Percentiles rank a stretch among this genome's conserved stretches.
These are phyloP conservation scores for Alexandromys fortis DNA, from an alignment of 2,113 vertebrate species.

Conservation along the genomic window DNA sequence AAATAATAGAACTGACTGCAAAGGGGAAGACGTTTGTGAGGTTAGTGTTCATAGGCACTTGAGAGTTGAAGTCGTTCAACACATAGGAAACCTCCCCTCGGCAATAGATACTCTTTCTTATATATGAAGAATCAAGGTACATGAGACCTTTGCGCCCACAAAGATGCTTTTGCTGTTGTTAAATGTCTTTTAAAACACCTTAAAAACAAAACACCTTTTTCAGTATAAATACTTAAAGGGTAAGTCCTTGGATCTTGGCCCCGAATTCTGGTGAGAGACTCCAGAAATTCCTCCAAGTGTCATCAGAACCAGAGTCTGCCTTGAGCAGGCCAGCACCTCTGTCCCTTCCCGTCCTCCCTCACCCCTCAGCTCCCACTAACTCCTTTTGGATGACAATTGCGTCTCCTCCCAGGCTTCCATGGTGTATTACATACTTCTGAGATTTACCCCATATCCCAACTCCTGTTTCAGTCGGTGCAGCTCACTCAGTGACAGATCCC, in stretches of 20 bases:
- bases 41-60: neutral
- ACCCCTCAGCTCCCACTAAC: neutral
- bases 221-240: neutral
- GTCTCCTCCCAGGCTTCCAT: neutral
- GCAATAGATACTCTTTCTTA: neutral
- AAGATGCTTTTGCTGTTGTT: neutral
- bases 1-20: neutral
- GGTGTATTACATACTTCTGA: neutral
- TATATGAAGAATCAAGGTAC: neutral
- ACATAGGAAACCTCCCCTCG: neutral
- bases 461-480: rapidly evolving
- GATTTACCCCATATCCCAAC: neutral
- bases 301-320: neutral
- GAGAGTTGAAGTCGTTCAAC: neutral
- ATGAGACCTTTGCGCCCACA: neutral
- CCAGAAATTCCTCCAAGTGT: neutral
- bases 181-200: neutral
- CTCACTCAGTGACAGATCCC: neutral
- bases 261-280: neutral
- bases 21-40: neutral
- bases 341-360: neutral
- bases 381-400: neutral
- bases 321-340: neutral
- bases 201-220: neutral
- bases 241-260: neutral